These are phyloP conservation scores for Lordiphosa clarofinis DNA, from an alignment of 1,140 invertebrate species.

Conservation along the genomic window DNA sequence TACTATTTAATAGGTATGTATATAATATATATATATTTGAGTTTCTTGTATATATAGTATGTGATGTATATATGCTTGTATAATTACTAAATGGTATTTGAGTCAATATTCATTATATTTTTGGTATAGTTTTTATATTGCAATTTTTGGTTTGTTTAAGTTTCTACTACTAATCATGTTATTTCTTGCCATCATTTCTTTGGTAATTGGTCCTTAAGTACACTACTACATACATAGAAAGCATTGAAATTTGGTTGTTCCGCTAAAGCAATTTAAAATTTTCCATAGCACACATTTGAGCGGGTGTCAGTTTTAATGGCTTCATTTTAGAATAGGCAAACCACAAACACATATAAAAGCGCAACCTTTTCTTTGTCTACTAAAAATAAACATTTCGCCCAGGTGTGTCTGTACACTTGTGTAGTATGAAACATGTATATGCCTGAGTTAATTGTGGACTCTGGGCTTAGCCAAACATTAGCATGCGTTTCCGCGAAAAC, in stretches of 20 bases:
- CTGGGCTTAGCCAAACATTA: slow-evolving; percentile 47
- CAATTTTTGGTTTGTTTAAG: slow-evolving; percentile 44
- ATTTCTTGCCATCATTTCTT: slow-evolving; percentile 46
- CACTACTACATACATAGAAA: slow-evolving; percentile 60
- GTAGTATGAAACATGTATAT: not conserved
- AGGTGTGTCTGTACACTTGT: slow-evolving; percentile 30
- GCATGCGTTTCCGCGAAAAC: slow-evolving; percentile 34
- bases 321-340: slow-evolving; percentile 19
- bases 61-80: slow-evolving; percentile 48
- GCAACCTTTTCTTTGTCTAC: slow-evolving; percentile 6
- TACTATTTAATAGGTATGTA: slow-evolving; percentile 31
- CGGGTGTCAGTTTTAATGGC: slow-evolving; percentile 29
- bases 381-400: slow-evolving; percentile 10
- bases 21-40: slow-evolving; percentile 32
- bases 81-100: slow-evolving; percentile 71
- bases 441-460: slow-evolving; percentile 51
- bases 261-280: slow-evolving; percentile 38
- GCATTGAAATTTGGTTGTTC: slow-evolving; percentile 52
- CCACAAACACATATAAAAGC: slow-evolving; percentile 1
- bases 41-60: slow-evolving; percentile 31
- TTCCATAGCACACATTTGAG: slow-evolving; percentile 41
- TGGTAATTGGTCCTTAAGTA: slow-evolving; percentile 77
- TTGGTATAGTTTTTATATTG: slow-evolving; percentile 51
- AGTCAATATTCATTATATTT: slow-evolving; percentile 61
- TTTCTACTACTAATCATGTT: slow-evolving; percentile 38